phyloP scores from a whole-genome alignment of 2,113 vertebrate genomes.

The Calidris pugnax region DNA sequence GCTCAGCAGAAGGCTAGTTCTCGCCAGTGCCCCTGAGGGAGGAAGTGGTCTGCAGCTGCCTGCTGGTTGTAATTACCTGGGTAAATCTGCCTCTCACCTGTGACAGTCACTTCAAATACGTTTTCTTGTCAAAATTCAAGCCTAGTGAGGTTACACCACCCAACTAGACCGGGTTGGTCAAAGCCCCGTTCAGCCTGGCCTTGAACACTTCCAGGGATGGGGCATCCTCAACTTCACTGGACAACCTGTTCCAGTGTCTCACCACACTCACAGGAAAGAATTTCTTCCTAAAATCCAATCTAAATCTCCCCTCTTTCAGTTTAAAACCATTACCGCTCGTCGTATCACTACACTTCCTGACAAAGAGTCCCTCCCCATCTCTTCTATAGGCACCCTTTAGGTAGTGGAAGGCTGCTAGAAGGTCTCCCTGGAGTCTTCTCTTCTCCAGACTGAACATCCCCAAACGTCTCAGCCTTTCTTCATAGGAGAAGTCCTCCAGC shows the following conservation, averaged over 20 bases:
- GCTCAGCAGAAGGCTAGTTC: not conserved
- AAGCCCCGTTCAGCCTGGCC: not conserved
- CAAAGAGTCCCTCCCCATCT: not conserved
- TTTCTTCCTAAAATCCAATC: not conserved
- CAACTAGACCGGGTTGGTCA: not conserved
- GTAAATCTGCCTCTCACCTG: not conserved
- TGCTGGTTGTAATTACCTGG: not conserved
- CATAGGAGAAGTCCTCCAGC: no score
- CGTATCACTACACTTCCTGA: not conserved
- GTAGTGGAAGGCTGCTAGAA: not conserved
- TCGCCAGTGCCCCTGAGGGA: rapidly evolving
- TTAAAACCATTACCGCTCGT: not conserved
- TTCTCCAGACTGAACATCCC: not conserved
- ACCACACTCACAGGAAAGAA: not conserved
- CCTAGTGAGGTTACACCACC: not conserved
- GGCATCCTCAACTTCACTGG: not conserved
- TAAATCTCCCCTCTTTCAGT: not conserved
- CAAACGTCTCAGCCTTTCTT: not conserved
- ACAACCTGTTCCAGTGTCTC: not conserved
- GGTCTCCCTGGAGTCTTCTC: not conserved
- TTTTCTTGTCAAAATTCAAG: not conserved
- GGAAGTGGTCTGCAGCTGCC: not conserved
- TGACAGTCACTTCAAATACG: not conserved
- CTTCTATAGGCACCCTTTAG: not conserved
- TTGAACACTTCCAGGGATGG: not conserved